A percentile compares a stretch with the other conserved stretches of the same genome.
Evolutionary conservation across 2,113 vertebrate genomes (phyloP).

Genomic region (Lagenorhynchus albirostris): DNA sequence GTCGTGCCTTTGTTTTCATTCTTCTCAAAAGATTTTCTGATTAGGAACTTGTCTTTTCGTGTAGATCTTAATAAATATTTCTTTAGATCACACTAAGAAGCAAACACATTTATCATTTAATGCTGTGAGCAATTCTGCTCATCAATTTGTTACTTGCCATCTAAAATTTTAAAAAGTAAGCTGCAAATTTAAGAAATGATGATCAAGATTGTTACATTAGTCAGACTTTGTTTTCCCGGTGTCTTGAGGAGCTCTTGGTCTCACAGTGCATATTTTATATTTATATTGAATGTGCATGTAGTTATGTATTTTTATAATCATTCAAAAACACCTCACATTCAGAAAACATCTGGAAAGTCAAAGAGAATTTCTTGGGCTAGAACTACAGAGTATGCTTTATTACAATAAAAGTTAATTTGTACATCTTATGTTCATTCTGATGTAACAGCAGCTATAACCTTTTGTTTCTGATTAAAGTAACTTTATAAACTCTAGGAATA

Average conservation of each 20-base stretch:
- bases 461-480: neutral
- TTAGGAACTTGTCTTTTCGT: neutral
- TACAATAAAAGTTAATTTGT: neutral
- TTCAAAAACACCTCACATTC: neutral
- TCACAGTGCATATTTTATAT: neutral
- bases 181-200: neutral
- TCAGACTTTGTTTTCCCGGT: too few species aligned
- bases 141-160: neutral
- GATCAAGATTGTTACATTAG: neutral
- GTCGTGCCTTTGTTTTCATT: neutral
- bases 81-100: neutral
- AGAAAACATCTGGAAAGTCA: neutral
- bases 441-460: accelerated
- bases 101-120: neutral
- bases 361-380: too few species aligned
- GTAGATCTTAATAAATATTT: neutral
- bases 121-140: neutral
- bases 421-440: neutral
- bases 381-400: neutral
- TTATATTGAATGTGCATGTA: neutral
- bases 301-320: neutral
- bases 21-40: neutral
- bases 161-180: neutral
- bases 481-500: neutral
- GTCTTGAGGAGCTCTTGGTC: neutral